These are phyloP conservation scores for Sternarchorhynchus goeldii DNA, from an alignment of 2,797 vertebrate genomes.

Conservation along the genomic window DNA sequence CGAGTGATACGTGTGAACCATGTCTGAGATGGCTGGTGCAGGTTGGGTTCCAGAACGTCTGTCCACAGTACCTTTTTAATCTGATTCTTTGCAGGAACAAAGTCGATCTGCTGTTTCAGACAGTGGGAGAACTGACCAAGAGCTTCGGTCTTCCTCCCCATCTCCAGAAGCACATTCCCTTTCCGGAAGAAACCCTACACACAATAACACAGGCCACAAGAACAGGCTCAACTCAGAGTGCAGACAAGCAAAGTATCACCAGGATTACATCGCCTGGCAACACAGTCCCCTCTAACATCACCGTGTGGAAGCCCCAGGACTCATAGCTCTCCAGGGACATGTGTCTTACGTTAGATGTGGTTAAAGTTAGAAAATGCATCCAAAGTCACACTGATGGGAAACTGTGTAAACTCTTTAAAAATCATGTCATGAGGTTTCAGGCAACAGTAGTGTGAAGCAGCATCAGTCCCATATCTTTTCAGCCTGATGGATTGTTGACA, in stretches of 20 bases:
- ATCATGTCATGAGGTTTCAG: background rate
- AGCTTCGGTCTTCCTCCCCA: constrained; percentile 80
- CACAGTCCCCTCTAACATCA: background rate
- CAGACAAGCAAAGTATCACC: constrained; percentile 5
- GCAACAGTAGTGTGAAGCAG: background rate
- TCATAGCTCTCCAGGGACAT: too few species aligned
- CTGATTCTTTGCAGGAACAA: constrained; percentile 74
- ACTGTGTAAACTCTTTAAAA: background rate
- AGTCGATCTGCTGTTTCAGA: constrained; percentile 79
- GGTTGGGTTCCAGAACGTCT: background rate
- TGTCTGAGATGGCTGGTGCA: too few species aligned
- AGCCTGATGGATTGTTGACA: background rate
- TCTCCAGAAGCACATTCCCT: constrained; percentile 83
- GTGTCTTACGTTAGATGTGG: too few species aligned
- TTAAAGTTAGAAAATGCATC: too few species aligned
- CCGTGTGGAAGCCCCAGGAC: background rate
- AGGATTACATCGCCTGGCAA: background rate
- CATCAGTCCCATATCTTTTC: background rate
- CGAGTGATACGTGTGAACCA: background rate
- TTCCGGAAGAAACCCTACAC: constrained; percentile 84
- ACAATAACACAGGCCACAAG: constrained; percentile 29
- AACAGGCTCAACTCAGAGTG: background rate
- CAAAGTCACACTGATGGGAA: background rate
- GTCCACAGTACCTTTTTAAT: constrained; percentile 76
- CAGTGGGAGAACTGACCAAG: constrained; percentile 81